Evolutionary conservation across 2,888 invertebrate genomes (phyloP).

Genomic region (Entomobrya multifasciata): DNA sequence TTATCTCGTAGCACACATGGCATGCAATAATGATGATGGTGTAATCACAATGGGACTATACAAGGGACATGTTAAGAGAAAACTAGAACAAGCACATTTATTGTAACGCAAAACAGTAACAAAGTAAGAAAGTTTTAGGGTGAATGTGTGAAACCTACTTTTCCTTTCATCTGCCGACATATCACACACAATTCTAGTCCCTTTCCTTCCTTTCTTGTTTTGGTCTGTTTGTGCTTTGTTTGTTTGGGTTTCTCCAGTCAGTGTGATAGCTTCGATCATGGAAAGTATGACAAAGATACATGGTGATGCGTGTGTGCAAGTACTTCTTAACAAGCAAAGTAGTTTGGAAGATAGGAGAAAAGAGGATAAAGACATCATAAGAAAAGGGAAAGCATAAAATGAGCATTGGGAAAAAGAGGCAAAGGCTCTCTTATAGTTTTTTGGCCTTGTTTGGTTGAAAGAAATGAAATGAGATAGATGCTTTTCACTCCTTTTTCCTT

Average conservation of each 20-base stretch:
- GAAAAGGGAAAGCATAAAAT: background rate
- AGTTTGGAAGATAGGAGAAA: background rate
- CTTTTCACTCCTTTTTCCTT: background rate
- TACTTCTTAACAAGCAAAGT: background rate
- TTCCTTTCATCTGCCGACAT: background rate
- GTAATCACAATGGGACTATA: background rate
- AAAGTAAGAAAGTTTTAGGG: background rate
- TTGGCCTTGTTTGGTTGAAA: background rate
- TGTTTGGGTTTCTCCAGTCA: background rate
- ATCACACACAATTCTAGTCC: background rate
- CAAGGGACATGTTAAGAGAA: background rate
- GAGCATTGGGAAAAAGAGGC: too few relatives aligned
- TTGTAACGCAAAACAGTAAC: background rate
- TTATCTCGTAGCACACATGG: background rate
- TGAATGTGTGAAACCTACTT: slow-evolving; percentile 17
- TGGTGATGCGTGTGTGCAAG: background rate
- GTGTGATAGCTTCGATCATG: background rate
- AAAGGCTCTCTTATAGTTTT: too few relatives aligned
- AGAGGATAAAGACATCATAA: background rate
- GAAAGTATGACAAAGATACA: background rate
- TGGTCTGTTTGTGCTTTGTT: background rate
- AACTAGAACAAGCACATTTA: background rate
- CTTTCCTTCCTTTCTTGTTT: background rate
- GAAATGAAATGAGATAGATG: slow-evolving; percentile 13
- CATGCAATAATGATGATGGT: background rate